A percentile compares a stretch with the other conserved stretches of the same genome.
These are phyloP conservation scores for Karalla daura DNA, from an alignment of 2,797 vertebrate species.

Conservation along the genomic window DNA sequence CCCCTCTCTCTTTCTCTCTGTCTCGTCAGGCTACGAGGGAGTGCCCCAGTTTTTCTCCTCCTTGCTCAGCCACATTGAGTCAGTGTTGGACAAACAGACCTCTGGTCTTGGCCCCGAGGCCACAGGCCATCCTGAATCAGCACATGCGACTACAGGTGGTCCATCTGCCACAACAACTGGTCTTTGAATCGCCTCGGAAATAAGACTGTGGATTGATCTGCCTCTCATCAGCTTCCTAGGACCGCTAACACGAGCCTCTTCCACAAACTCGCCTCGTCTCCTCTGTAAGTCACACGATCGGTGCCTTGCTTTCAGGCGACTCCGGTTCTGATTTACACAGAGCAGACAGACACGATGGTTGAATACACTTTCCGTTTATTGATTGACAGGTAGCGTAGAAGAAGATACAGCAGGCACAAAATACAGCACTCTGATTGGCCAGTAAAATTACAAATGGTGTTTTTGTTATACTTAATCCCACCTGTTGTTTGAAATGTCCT, in stretches of 20 bases:
- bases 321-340: neutral
- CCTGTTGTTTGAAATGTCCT: constrained; percentile 40
- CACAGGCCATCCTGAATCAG: neutral
- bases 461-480: constrained; percentile 10
- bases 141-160: constrained; percentile 1
- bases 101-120: constrained; percentile 1
- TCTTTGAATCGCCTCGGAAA: neutral
- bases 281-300: constrained; percentile 3
- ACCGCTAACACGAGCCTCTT: neutral
- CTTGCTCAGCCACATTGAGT: constrained; percentile 80
- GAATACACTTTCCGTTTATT: constrained; percentile 76
- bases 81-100: constrained; percentile 63
- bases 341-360: constrained; percentile 8
- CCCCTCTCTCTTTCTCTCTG: constrained; percentile 21
- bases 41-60: constrained; percentile 84
- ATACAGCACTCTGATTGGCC: constrained; percentile 76
- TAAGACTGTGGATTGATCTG: neutral
- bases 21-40: constrained; percentile 85
- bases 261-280: too few relatives aligned
- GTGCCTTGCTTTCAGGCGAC: neutral
- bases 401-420: constrained; percentile 79
- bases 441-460: constrained; percentile 66
- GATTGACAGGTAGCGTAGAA: constrained; percentile 74
- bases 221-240: neutral
- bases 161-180: constrained; percentile 5